phyloP scores from a whole-genome alignment of 1,140 invertebrate genomes.

The Dendroctonus valens region DNA sequence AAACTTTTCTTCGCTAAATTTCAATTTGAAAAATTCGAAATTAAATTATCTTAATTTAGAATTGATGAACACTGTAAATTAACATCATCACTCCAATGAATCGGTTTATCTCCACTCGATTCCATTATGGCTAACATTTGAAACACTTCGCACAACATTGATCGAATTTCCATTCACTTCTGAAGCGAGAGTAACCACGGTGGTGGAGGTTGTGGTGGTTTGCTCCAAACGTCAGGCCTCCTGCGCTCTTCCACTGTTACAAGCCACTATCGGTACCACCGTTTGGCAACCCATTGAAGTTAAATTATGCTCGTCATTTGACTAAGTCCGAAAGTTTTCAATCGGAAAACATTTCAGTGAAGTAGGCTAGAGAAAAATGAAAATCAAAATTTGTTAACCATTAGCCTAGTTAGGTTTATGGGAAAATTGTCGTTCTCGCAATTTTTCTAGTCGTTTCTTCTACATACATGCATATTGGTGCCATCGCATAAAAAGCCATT shows the following conservation, averaged over 20 bases:
- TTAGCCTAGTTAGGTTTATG: neutral
- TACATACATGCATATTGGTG: neutral
- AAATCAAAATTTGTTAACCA: neutral
- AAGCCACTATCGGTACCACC: conserved; percentile 46
- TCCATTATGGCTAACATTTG: too few species aligned
- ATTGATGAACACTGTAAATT: too few species aligned
- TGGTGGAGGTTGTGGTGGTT: conserved; percentile 45
- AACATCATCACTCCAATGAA: too few species aligned
- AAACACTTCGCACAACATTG: conserved; percentile 46
- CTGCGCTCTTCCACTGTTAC: conserved; percentile 48
- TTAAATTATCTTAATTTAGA: too few species aligned
- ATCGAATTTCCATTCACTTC: conserved; percentile 37
- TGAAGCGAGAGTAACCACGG: conserved; percentile 44
- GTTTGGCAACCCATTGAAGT: conserved; percentile 47
- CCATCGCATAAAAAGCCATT: too few species aligned
- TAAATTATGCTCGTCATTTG: conserved; percentile 43
- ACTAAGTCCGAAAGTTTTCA: conserved; percentile 77
- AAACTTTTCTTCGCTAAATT: too few species aligned
- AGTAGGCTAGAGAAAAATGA: conserved; percentile 63
- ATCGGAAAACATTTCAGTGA: conserved; percentile 98
- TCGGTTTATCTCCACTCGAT: too few species aligned
- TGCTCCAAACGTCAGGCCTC: conserved; percentile 48
- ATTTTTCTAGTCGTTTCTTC: conserved; percentile 3
- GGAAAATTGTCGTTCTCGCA: neutral
- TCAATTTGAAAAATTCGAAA: too few species aligned